Conservation (phyloP, 2,797 vertebrate species). For the Diplodus puntazzo region DNA sequence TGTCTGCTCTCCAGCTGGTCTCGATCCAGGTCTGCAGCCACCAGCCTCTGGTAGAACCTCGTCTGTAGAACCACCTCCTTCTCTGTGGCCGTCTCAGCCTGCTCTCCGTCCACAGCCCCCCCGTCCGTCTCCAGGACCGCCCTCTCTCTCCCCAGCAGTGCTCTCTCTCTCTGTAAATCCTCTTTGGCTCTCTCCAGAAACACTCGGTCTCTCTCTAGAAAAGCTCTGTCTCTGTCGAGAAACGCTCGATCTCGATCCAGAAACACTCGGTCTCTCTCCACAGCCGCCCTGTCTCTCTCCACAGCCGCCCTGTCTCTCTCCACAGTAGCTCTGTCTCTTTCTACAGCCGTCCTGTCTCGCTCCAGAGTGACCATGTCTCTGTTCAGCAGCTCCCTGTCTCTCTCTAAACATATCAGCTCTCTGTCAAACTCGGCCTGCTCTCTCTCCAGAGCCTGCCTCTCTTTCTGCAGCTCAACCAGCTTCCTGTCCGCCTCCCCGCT, state of each 20-base stretch:
- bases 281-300: not conserved
- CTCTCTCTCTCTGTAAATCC: slow-evolving; percentile 58
- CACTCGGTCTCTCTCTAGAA: slow-evolving; percentile 65
- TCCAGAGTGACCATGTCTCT: slow-evolving; percentile 5
- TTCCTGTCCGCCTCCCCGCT: not conserved
- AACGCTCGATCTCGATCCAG: slow-evolving; percentile 53
- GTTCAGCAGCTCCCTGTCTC: slow-evolving; percentile 31
- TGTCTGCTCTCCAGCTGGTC: slow-evolving; percentile 62
- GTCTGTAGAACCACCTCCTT: slow-evolving; percentile 35
- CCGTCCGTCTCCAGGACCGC: slow-evolving; percentile 12
- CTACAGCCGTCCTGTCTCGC: not conserved
- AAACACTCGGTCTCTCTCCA: slow-evolving; percentile 12
- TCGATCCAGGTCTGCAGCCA: slow-evolving; percentile 21
- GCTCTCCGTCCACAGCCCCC: not conserved
- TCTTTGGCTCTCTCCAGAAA: slow-evolving; percentile 64
- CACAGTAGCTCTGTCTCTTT: not conserved
- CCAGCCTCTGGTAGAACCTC: slow-evolving; percentile 28
- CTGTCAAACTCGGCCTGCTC: slow-evolving; percentile 37
- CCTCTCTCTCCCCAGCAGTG: slow-evolving; percentile 32
- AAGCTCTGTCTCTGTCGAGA: slow-evolving; percentile 68
- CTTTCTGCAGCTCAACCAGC: slow-evolving; percentile 18
- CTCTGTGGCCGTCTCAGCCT: not conserved
- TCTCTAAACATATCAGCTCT: slow-evolving; percentile 45
- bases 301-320: slow-evolving; percentile 17
- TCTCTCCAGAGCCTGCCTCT: slow-evolving; percentile 29